Percentiles rank a stretch among this genome's conserved stretches.
These are phyloP conservation scores for Zelostemma sp. DNA, from an alignment of 1,140 invertebrate genomes.

Conservation along the genomic window DNA sequence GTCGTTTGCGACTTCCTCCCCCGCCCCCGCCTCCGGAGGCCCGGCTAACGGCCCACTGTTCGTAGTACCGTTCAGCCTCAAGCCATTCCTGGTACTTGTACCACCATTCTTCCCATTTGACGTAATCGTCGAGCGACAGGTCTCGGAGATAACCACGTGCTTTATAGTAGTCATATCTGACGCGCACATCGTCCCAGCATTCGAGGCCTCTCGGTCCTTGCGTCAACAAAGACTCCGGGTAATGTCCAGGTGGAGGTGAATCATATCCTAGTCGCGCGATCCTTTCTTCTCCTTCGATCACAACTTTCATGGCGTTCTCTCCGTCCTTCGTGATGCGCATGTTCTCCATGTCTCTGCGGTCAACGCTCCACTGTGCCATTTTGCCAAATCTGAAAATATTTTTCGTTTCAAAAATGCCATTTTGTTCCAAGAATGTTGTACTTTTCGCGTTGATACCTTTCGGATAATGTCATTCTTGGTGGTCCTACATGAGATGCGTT, in stretches of 20 bases:
- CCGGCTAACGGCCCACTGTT: conserved; percentile 75
- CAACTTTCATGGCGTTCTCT: conserved; percentile 79
- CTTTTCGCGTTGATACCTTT: conserved; percentile 58
- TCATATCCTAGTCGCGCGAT: conserved; percentile 66
- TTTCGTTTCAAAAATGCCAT: neutral
- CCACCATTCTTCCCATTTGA: conserved; percentile 96
- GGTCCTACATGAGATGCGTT: conserved; percentile 66
- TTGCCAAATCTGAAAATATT: conserved; percentile 79
- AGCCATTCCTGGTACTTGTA: conserved; percentile 93
- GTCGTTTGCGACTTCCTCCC: conserved; percentile 57
- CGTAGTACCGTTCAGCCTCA: conserved; percentile 84
- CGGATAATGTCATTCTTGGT: conserved; percentile 72
- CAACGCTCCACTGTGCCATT: conserved; percentile 89
- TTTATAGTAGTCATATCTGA: conserved; percentile 89
- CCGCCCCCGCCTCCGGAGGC: conserved; percentile 50
- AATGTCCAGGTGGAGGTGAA: conserved; percentile 81
- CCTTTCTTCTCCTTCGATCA: conserved; percentile 76
- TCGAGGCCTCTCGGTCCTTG: conserved; percentile 80
- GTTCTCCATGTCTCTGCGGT: conserved; percentile 84
- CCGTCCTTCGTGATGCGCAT: conserved; percentile 85
- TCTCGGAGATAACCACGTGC: conserved; percentile 85
- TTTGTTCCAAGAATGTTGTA: too few species aligned
- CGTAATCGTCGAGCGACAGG: conserved; percentile 83
- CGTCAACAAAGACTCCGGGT: conserved; percentile 79
- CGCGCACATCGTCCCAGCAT: conserved; percentile 87